Base-by-base conservation (phyloP, 2,888 invertebrate genomes). In the Notocelia uddmanniana region DNA sequence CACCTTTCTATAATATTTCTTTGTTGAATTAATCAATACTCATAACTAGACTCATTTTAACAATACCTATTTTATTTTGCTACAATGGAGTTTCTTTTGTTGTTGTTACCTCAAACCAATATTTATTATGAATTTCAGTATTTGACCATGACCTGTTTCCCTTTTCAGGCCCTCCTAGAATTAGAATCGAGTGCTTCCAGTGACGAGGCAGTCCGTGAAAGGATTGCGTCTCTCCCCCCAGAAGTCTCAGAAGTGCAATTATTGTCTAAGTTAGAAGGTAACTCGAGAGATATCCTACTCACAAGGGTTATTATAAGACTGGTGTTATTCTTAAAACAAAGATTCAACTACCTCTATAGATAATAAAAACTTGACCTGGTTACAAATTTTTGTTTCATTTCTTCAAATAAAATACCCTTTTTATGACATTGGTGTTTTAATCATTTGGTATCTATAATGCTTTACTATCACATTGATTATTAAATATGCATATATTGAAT, bases 151-250 rank as follows among this genome's bases (percentile, higher is more conserved):
- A 23, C 15, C 23, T 48, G 18, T 67, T 59, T 67, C 23, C 71
- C 26, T 23, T 89, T 89, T 5, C 89, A 94, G 91, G 96, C 96
- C 1, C 93, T 97, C 69, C 94, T 97, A 89, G 98, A 98, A 79
- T 93, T 99, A 81, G 99, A 99, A 89, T 98, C 98, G 82, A 98
- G 98, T 73, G 98, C 99, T 1, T 99, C 99, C 0, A 97, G 98
- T 80, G 99, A 99, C 94, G 99, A 98, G 75, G 96, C 96, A 0
- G 97, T 98, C 1, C 94, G 99, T 76, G 98, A 99, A 87, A 96
- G 97, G 84, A 99, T 99, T 78, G 98, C 99, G 0, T 98, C 97
- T 72, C 94, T 99, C 67, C 99, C 99, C 0, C 97, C 97, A 62
- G 98, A 98, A 94, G 98, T 99, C 3, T 98, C 98, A 0, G 98